phyloP scores from a whole-genome alignment of 2,797 vertebrate genomes.

The Leptatherina wallacei region DNA sequence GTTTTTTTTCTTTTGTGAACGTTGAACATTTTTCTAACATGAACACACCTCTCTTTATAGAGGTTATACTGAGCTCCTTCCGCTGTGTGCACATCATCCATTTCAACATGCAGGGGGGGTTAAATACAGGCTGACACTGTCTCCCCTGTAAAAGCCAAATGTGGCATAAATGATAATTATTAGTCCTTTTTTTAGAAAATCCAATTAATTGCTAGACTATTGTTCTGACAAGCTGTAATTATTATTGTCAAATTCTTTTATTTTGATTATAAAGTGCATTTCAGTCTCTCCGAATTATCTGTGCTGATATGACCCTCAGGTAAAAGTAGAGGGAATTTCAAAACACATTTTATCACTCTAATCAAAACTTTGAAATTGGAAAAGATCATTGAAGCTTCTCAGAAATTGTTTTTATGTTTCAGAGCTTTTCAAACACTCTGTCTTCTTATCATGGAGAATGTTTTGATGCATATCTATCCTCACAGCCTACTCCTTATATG shows the following conservation, averaged over 20 bases:
- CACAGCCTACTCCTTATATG: too few relatives aligned
- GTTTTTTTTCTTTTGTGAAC: neutral
- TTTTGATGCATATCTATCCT: too few relatives aligned
- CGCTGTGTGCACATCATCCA: neutral
- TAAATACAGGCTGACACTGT: slow-evolving; percentile 37
- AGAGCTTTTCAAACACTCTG: too few relatives aligned
- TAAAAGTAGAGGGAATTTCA: neutral
- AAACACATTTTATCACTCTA: neutral
- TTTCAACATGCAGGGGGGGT: slow-evolving; percentile 1
- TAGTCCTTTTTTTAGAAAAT: slow-evolving; percentile 14
- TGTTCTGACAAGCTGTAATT: slow-evolving; percentile 25
- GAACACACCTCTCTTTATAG: neutral
- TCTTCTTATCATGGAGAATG: too few relatives aligned
- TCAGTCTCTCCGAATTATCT: slow-evolving; percentile 20
- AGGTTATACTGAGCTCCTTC: slow-evolving; percentile 26
- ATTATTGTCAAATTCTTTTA: slow-evolving; percentile 26
- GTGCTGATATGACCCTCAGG: slow-evolving; percentile 2
- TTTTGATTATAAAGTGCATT: slow-evolving; percentile 19
- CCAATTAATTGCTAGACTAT: neutral
- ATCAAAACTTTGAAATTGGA: too few relatives aligned
- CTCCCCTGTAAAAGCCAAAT: slow-evolving; percentile 24
- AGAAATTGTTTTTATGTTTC: too few relatives aligned
- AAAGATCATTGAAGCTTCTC: too few relatives aligned
- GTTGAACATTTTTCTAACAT: neutral
- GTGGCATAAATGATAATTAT: slow-evolving; percentile 22